Evolutionary conservation across 1,140 invertebrate genomes (phyloP), one percentile per base, ranked within the genome.

Genomic region (Nylanderia fulva): DNA sequence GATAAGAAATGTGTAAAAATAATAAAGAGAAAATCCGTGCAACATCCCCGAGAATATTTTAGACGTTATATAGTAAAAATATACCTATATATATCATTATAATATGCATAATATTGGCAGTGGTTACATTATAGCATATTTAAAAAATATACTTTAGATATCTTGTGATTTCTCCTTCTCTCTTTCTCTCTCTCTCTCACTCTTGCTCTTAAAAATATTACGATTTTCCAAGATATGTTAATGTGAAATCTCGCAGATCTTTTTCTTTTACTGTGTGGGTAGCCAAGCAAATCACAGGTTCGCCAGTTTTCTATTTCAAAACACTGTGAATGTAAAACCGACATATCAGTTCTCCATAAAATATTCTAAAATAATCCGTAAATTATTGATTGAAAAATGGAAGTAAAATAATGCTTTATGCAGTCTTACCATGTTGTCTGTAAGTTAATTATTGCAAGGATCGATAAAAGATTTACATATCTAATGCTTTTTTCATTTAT

Each of bases 51-150:
- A 54, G 13, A 7, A 29, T 66, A 68, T 45, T 76, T 77, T 68
- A 79, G 42, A 45, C 42, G n/a, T 45, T 66, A 77, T 66, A 77
- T 77, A 66, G 42, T 79, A 68, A 79, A 66, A 66, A 68, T 61
- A 36, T 68, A 68, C 68, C 33, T 48, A 58, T 61, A 63, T 36
- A 75, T 56, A 61, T 29, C 24, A 15, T 27, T 7, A 13, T 21
- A 56, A n/a, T 56, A 21, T 21, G 18, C 52, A 21, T 56, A 21
- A 48, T 63, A 63, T n/a, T 63, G 56, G 58, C 58, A 63, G 56
- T 61, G 33, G 2, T 77, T 45, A 72, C 13, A 82, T 71, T 54
- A 15, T 36, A 80, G 56, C 45, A 82, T 71, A 79, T 79, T 66
- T 36, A 24, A 66, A 79, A 79, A 79, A 48, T 68, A 79, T 79